These are phyloP conservation scores for Pangasius krempfi DNA, from an alignment of 2,797 vertebrate species.

Conservation along the genomic window DNA sequence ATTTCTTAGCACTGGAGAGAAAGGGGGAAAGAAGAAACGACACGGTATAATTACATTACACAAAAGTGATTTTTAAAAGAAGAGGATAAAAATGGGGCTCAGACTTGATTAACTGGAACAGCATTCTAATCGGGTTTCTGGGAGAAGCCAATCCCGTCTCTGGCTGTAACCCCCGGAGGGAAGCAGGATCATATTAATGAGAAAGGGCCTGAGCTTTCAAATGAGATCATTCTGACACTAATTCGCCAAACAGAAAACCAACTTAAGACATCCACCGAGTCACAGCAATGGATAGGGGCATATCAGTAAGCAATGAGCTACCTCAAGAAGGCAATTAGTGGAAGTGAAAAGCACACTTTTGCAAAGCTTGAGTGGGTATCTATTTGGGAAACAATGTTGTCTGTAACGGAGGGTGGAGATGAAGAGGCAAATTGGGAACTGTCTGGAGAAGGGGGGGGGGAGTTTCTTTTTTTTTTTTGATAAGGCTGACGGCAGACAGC, in stretches of 20 bases:
- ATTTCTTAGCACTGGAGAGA: conserved; percentile 44
- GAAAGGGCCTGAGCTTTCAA: conserved; percentile 54
- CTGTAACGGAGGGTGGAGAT: conserved; percentile 49
- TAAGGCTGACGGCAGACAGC: conserved; percentile 41
- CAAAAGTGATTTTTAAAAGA: conserved; percentile 57
- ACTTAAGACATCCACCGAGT: conserved; percentile 48
- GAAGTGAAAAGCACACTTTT: conserved; percentile 25
- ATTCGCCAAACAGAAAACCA: conserved; percentile 56
- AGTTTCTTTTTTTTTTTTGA: neutral
- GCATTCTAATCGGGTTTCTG: conserved; percentile 64
- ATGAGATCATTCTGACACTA: conserved; percentile 60
- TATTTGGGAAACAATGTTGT: conserved; percentile 23
- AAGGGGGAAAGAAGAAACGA: neutral
- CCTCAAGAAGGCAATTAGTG: conserved; percentile 50
- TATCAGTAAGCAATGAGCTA: conserved; percentile 55
- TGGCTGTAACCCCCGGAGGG: conserved; percentile 39
- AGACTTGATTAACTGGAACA: conserved; percentile 61
- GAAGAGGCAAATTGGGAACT: conserved; percentile 38
- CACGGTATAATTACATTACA: conserved; percentile 62
- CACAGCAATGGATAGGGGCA: conserved; percentile 37
- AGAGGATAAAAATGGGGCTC: conserved; percentile 48
- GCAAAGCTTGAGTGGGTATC: conserved; percentile 38
- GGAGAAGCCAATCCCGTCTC: conserved; percentile 52
- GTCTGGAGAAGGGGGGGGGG: conserved; percentile 21
- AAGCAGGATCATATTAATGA: conserved; percentile 57